Evolutionary conservation across 2,888 invertebrate genomes (phyloP), one percentile per base, ranked within the genome.

Genomic region (Tyria jacobaeae): DNA sequence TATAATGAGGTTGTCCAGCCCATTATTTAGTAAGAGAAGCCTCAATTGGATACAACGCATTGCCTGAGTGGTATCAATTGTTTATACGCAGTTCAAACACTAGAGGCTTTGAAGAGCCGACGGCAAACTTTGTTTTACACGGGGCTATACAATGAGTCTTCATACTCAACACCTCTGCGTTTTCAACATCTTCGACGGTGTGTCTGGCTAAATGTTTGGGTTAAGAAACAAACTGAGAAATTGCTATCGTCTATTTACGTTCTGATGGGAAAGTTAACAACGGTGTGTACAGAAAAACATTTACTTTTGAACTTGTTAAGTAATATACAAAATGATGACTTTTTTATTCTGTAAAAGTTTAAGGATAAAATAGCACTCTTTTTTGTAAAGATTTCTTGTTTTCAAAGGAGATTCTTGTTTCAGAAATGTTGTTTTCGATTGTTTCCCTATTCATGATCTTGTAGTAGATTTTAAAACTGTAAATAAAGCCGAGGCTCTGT

Each of bases 1-100:
- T 7, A 31, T 31, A 31, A 31, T 4, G 4, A 31, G 27, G 4
- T 31, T 7, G 27, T 44, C 12, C 44, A 44, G 5, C 21, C 21
- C 21, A 21, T 44, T 21, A 21, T 44, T 44, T 17, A 44, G 21
- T 3, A 62, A 65, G 65, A 70, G 71, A 68, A 71, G 81, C 72
- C 73, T 70, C 61, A 64, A 63, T 63, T 62, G 71, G 71, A 76
- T 71, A 74, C 72, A 83, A 80, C 79, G 83, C 82, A 81, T 79
- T 87, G 83, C 87, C 87, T 88, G 90, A 89, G 89, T 85, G 87
- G 86, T 88, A 84, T 86, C 84, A 76, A 82, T 85, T 87, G 84
- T 87, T 86, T 80, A 86, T 85, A 88, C 82, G 78, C 64, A 70
- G 64, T 56, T 60, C 73, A 80, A 82, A 84, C 80, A 83, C 71